Conservation (phyloP, 2,797 vertebrate genomes). For the Chaenodraco wilsoni region DNA sequence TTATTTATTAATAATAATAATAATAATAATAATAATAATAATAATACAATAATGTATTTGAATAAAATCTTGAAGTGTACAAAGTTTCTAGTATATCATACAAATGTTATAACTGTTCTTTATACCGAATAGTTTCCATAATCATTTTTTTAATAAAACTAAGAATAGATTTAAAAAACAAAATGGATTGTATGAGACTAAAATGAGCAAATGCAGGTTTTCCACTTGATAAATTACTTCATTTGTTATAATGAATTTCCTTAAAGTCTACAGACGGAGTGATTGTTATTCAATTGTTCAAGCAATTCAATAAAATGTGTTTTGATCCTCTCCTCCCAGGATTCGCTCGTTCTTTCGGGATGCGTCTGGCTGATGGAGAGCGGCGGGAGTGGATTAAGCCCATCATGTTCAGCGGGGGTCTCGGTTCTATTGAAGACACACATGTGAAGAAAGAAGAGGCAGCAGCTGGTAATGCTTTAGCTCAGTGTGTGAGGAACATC, state of each 20-base stretch:
- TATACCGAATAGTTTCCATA: not conserved
- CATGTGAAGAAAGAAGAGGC: constrained; percentile 87
- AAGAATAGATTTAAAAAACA: not conserved
- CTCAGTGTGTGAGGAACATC: not conserved
- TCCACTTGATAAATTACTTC: not conserved
- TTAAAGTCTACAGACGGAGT: not conserved
- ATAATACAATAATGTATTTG: no score
- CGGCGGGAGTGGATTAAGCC: constrained; percentile 95
- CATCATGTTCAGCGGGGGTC: constrained; percentile 95
- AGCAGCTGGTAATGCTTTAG: constrained; percentile 78
- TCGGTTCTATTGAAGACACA: constrained; percentile 89
- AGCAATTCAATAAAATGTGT: not conserved
- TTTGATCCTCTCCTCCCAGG: constrained; percentile 72
- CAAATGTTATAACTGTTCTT: not conserved
- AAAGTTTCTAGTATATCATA: not conserved
- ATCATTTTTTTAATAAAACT: not conserved
- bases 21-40: no score
- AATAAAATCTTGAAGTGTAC: not conserved
- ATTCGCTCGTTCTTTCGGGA: constrained; percentile 93
- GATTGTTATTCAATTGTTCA: not conserved
- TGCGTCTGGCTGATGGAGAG: constrained; percentile 84
- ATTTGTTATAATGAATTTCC: not conserved
- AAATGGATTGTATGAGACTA: not conserved
- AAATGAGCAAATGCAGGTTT: not conserved
- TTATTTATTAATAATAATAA: not conserved